These are phyloP conservation scores for Paedocypris sp. DNA, from an alignment of 2,113 vertebrate species.

Conservation along the genomic window DNA sequence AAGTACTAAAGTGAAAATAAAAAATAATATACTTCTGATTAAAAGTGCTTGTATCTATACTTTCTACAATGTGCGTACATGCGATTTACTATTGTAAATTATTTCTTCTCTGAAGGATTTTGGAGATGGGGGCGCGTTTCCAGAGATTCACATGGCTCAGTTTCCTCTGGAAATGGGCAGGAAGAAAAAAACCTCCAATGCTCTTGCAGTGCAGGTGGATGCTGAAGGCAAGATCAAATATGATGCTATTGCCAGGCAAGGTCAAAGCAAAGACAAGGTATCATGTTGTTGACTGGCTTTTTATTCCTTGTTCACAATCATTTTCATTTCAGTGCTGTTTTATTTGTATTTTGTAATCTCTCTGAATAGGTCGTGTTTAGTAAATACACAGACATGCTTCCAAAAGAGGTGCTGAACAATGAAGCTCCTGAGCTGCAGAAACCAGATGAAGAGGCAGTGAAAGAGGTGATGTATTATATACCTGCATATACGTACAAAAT, in stretches of 20 bases:
- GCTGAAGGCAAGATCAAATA: constrained; percentile 96
- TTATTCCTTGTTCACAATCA: neutral
- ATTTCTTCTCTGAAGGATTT: constrained; percentile 77
- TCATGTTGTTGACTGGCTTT: neutral
- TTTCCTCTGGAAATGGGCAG: constrained; percentile 95
- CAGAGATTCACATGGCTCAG: constrained; percentile 94
- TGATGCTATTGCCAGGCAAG: constrained; percentile 88
- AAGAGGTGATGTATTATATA: constrained; percentile 64
- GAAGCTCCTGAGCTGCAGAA: constrained; percentile 81
- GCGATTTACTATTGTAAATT: too few species aligned
- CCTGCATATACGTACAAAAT: neutral
- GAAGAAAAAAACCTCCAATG: constrained; percentile 90
- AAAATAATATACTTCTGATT: too few species aligned
- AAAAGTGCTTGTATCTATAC: too few species aligned
- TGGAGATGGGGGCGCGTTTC: constrained; percentile 95
- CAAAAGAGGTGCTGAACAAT: constrained; percentile 87
- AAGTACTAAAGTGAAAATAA: too few species aligned
- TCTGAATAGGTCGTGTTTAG: constrained; percentile 85
- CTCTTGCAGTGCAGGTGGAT: constrained; percentile 91
- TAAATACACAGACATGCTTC: constrained; percentile 93
- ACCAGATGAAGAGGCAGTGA: constrained; percentile 88
- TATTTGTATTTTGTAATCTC: constrained; percentile 22
- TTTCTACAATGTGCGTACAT: too few species aligned
- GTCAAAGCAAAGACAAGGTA: constrained; percentile 95
- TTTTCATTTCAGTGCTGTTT: neutral